phyloP scores from a whole-genome alignment of 2,888 invertebrate genomes.

The Nymphalis urticae region DNA sequence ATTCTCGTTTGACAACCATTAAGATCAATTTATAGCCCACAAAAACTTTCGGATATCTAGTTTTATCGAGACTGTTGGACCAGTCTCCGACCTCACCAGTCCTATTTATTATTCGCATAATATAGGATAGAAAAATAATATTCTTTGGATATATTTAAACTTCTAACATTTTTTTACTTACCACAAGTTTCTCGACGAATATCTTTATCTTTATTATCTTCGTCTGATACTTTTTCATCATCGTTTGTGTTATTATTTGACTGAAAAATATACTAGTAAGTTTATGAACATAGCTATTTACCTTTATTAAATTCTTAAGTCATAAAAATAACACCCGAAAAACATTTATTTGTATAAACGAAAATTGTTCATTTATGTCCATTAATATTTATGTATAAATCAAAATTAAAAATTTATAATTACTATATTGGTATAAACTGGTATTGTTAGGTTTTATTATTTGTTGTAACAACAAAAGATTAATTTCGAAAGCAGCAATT shows the following conservation, averaged over 20 bases:
- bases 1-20: neutral
- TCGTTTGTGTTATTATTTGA: constrained; percentile 51
- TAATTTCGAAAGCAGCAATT: neutral
- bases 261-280: constrained; percentile 50
- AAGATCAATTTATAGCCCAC: too few species aligned
- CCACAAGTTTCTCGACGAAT: constrained; percentile 60
- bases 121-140: too few species aligned
- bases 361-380: too few species aligned
- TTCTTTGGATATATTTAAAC: neutral
- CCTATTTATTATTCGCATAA: too few species aligned
- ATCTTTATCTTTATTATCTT: constrained; percentile 60
- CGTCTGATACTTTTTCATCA: constrained; percentile 50
- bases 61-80: too few species aligned
- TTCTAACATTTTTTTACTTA: constrained; percentile 29
- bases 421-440: too few species aligned
- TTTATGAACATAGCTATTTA: neutral
- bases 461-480: neutral
- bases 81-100: too few species aligned
- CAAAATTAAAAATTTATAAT: too few species aligned
- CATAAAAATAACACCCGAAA: too few species aligned
- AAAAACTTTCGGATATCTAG: too few species aligned
- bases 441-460: neutral
- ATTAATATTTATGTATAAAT: too few species aligned
- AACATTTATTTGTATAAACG: too few species aligned
- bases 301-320: neutral